Evolutionary conservation across 2,113 vertebrate species (phyloP), one percentile per base, ranked within the genome.

Genomic region (Vidua macroura): DNA sequence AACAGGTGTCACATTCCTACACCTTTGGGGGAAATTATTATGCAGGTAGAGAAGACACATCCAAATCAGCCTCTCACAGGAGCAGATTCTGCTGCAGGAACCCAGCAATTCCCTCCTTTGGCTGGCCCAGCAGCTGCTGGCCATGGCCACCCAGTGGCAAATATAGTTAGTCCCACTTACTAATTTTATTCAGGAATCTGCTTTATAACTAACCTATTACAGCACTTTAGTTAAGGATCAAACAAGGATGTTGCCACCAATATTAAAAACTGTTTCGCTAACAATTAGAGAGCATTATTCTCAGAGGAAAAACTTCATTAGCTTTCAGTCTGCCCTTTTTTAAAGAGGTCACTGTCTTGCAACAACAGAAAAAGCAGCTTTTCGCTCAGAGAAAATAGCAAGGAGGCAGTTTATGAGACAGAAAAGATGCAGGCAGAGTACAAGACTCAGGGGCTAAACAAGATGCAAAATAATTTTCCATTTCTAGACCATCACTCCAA

Each of bases 351-450:
- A 92, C 16, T 63, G 58, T 82, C 83, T 82, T 90, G 37, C 62
- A 91, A 53, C 62, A 93, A 91, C 39, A 83, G 70, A 77, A 68
- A 44, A 59, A 49, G 12, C 53, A 74, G 68, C 13, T 95, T 96
- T 69, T 86, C 67, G 67, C 92, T 73, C 53, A 62, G 69, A 60
- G 41, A 97, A 60, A 96, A 96, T 52, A 94, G 33, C 33, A 95
- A 77, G 43, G 68, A 86, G 72, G 53, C 59, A 83, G 53, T 68
- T 90, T n/a, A 88, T 64, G 43, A 94, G 59, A 35, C 15, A 76
- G 25, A 53, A 88, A 75, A 81, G 44, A 70, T 67, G 46, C 55
- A 83, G 44, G 68, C 23, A 22, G 10, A 83, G 56, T 46, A 74
- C n/a, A 89, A 28, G 20, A 41, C 37, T 30, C 33, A 30, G 1